Conservation (phyloP, 2,888 invertebrate genomes). For the Dermolepida albohirtum region DNA sequence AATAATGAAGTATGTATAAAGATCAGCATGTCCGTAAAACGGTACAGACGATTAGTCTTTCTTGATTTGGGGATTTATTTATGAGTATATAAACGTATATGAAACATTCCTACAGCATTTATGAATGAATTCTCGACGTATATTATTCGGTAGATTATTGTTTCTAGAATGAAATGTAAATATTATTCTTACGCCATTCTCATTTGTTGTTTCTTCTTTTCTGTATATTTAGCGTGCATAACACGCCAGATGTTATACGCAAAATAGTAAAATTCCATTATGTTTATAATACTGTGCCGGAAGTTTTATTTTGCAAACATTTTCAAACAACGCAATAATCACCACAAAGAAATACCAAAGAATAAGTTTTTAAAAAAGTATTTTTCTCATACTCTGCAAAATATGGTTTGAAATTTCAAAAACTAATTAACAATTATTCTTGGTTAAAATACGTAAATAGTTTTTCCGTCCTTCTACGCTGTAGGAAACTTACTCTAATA, state of each 20-base stretch:
- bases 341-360: no score
- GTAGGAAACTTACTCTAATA: no score
- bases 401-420: no score
- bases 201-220: conserved; percentile 18
- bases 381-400: no score
- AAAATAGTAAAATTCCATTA: neutral
- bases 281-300: neutral
- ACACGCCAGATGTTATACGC: conserved; percentile 18
- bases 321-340: no score
- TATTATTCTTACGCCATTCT: conserved; percentile 23
- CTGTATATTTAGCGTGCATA: conserved; percentile 2
- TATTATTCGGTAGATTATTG: conserved; percentile 16
- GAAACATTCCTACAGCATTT: conserved; percentile 16
- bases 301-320: neutral
- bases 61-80: conserved; percentile 13
- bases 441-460: no score
- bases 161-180: conserved; percentile 21
- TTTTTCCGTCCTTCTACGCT: no score
- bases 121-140: conserved; percentile 28
- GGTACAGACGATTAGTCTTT: neutral
- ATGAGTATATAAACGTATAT: conserved; percentile 9
- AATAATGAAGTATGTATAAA: conserved; percentile 2
- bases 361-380: no score
- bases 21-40: neutral
- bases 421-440: no score